Evolutionary conservation across 2,113 vertebrate genomes (phyloP), one percentile per base, ranked within the genome.

Genomic region (Alligator sinensis): DNA sequence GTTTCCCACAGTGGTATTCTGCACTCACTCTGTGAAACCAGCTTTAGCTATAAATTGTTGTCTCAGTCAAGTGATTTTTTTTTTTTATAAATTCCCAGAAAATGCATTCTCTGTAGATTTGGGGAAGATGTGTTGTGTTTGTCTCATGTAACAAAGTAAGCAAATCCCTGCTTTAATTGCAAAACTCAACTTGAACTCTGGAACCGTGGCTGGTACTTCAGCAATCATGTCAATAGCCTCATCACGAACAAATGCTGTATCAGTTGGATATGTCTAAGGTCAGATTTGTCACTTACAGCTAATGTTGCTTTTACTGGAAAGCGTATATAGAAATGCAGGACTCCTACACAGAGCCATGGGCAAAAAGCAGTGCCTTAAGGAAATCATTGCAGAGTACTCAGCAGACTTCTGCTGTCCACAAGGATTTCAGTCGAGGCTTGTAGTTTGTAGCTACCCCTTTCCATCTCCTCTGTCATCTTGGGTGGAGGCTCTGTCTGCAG

Each of bases 91-190:
- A 62, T 59, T 85, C 84, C 80, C 58, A 16, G n/a, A 7, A 4
- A 0, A 0, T 1, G 2, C 7, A 3, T 8, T 0, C 19, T 78
- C 66, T 1, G 18, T 58, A 82, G 30, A 58, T 28, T n/a, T 1
- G 10, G 6, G 3, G 5, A 4, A 15, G 4, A 3, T 60, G 12
- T 3, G 27, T 21, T 72, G 7, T 38, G 6, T 38, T 38, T 22
- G 18, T 34, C 68, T 6, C 19, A 13, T 21, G 68, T 24, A 72
- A 24, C 11, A 7, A 38, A 72, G 19, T 24, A 6, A 11, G 30
- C 38, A 21, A 6, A 38, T 18, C 38, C 19, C 68, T 72, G 68
- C 19, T 38, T 72, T 22, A 34, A 10, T 34, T 70, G 66, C n/a
- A 70, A 34, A 34, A 47, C 70, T 74, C 70, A 47, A 47, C 34